Evolutionary conservation across 2,888 invertebrate species (phyloP).

Genomic region (Smittia sp.): DNA sequence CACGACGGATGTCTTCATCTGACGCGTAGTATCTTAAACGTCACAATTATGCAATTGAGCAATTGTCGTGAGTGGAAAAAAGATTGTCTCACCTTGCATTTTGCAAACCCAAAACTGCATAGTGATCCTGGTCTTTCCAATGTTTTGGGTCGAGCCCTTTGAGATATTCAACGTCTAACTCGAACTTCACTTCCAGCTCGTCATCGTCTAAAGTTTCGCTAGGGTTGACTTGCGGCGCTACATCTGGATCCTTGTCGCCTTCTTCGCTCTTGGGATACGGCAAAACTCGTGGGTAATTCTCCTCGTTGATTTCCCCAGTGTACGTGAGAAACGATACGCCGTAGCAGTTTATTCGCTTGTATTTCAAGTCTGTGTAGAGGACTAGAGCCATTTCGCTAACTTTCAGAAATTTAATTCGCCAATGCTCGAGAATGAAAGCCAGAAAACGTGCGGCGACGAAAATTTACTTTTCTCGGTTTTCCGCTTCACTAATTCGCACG

Average conservation of each 20-base stretch:
- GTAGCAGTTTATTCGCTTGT: constrained; percentile 31
- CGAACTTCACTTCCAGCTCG: constrained; percentile 56
- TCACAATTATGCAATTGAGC: neutral
- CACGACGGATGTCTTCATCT: constrained; percentile 89
- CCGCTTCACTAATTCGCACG: too few species aligned
- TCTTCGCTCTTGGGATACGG: constrained; percentile 15
- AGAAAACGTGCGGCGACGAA: constrained; percentile 19
- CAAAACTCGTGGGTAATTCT: constrained; percentile 29
- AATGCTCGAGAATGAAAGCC: neutral
- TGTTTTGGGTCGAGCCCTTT: constrained; percentile 90
- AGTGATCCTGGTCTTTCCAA: constrained; percentile 98
- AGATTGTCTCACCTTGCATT: constrained; percentile 53
- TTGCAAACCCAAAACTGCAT: constrained; percentile 88
- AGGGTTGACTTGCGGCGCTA: neutral
- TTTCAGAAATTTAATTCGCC: neutral
- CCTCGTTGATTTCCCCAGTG: constrained; percentile 37
- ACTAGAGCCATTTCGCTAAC: constrained; percentile 19
- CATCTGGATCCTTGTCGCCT: neutral
- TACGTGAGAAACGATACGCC: constrained; percentile 28
- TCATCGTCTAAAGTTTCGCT: constrained; percentile 47
- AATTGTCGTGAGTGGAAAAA: neutral
- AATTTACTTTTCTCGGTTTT: neutral
- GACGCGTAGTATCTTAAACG: constrained; percentile 75
- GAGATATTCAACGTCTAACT: constrained; percentile 78
- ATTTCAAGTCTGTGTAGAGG: constrained; percentile 37